Percentiles rank a stretch among this genome's conserved stretches.
phyloP scores from a whole-genome alignment of 2,113 vertebrate species.

The Sialia sialis region DNA sequence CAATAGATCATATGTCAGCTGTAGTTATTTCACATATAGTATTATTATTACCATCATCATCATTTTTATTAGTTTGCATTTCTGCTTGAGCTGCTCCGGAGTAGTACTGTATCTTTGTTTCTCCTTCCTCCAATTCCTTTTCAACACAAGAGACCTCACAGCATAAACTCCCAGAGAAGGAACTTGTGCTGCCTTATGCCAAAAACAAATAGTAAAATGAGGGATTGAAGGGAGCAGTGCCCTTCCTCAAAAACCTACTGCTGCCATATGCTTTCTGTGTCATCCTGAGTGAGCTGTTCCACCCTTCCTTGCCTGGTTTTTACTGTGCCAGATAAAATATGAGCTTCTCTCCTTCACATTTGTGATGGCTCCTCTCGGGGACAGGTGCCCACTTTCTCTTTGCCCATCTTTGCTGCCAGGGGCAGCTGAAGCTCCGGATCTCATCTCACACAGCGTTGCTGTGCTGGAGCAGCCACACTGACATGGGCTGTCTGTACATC shows the following conservation, averaged over 20 bases:
- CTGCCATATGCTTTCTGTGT: background rate
- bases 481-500: accelerated
- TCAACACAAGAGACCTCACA: accelerated
- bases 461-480: background rate
- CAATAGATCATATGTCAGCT: constrained; percentile 55
- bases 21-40: constrained; percentile 48
- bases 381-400: background rate
- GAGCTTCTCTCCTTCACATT: background rate
- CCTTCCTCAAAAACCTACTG: background rate
- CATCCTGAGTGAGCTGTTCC: background rate
- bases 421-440: background rate
- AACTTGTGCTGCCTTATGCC: background rate
- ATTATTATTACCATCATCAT: constrained; percentile 56
- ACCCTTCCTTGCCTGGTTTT: background rate
- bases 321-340: background rate
- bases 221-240: background rate
- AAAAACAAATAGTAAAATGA: background rate
- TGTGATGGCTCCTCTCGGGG: background rate
- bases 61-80: constrained; percentile 52
- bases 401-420: background rate
- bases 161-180: background rate
- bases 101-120: background rate
- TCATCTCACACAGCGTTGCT: accelerated
- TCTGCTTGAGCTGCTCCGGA: background rate
- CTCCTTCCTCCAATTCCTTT: background rate